These are phyloP conservation scores for human (Homo sapiens) DNA, from an alignment of 2,113 vertebrate genomes.

Conservation along the genomic window DNA sequence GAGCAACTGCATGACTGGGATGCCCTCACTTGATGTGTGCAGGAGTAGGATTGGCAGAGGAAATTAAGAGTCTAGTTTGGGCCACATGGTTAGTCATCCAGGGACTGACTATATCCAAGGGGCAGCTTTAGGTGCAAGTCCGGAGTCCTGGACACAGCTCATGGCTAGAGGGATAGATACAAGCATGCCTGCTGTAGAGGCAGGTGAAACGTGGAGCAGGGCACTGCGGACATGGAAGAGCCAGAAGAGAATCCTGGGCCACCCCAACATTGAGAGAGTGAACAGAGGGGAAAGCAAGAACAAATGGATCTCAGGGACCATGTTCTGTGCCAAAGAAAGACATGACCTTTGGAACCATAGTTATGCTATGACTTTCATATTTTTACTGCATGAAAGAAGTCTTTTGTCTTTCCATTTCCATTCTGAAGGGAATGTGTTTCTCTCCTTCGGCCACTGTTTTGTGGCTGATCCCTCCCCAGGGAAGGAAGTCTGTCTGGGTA, in stretches of 20 bases:
- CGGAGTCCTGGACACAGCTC: background rate
- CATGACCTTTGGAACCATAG: background rate
- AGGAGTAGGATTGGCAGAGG: background rate
- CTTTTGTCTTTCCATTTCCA: background rate
- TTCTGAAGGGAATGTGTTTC: background rate
- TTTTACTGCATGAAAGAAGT: background rate
- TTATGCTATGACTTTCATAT: background rate
- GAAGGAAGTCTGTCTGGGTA: background rate
- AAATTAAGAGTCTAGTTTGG: background rate
- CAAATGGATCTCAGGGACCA: background rate
- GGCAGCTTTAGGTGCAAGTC: background rate
- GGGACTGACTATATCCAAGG: background rate
- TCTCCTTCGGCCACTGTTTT: background rate
- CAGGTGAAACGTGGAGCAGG: background rate
- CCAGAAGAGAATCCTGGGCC: background rate
- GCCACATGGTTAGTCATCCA: background rate
- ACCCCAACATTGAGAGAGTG: background rate
- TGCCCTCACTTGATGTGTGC: background rate
- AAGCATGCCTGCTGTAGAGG: background rate
- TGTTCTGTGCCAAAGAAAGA: background rate
- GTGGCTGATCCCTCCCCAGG: background rate
- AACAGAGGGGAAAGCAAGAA: background rate
- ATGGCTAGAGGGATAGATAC: background rate
- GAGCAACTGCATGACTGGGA: background rate
- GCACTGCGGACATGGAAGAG: background rate